Base-by-base conservation (phyloP, 2,888 invertebrate species). In the Stegophylla sp. region DNA sequence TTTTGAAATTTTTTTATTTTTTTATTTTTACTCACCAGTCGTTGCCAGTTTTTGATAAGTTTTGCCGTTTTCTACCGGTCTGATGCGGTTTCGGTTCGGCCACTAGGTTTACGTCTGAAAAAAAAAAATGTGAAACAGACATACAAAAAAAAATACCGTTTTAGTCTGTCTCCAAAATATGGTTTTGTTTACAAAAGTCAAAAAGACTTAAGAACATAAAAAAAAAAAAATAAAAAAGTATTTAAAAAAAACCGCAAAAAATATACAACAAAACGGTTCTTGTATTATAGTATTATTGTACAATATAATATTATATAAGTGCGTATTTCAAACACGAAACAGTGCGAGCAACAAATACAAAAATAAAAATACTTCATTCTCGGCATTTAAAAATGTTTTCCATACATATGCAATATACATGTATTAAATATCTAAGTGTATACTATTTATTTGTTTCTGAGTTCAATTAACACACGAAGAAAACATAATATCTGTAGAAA, bases 81-180 rank as follows among this genome's bases (percentile, higher is more conserved):
- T 91, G 91, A 85, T 91, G 91, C 76, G 91, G 91, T 86, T 92
- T 92, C 66, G 92, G 92, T 86, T 92, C 92, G 28, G 92, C 91
- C 75, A 92, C 92, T 90, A 92, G 91, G 86, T 92, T 92, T 84
- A 92, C 92, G 88, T 92, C 92, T 92, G 89, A 82, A 89, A 89
- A 82, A 84, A n/a, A 66, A 63, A 79, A 79, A 59, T 34, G 79
- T 61, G 79, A 71, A 79, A 79, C 79, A 79, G 79, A 79, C 79
- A 34, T 34, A 71, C 79, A 79, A 71, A 69, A 79, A 79, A 34
- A 34, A 34, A 34, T 5, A 34, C 34, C 34, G 34, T 34, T 34
- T 51, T 26, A 71, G 79, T 79, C 79, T 79, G 79, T 71, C 51
- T 71, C 61, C 17, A 71, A 76, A 79, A 79, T 51, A 71, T 61